Percentiles rank a stretch among this genome's conserved stretches.
Conservation (phyloP, 2,888 invertebrate genomes). For the Platycnemis pennipes region DNA sequence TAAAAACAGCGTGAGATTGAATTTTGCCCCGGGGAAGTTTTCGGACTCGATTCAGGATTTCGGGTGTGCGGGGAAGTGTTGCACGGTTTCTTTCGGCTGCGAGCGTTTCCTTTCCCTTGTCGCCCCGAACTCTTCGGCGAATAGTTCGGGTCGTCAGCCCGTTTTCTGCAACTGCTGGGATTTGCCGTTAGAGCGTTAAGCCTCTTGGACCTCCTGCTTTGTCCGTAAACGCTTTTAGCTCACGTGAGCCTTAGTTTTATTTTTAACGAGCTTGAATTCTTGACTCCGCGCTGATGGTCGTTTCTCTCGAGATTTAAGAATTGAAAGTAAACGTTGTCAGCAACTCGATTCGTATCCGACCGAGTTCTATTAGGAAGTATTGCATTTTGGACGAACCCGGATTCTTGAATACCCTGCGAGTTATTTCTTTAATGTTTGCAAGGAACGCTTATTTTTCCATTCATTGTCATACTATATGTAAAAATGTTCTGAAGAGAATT, state of each 20-base stretch:
- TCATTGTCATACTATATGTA: too few species aligned
- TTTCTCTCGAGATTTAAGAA: neutral
- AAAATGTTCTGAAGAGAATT: too few species aligned
- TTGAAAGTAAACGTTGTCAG: neutral
- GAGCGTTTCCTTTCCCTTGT: neutral
- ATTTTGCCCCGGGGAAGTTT: slow-evolving; percentile 27
- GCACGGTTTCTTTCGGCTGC: neutral
- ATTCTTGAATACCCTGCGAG: too few species aligned
- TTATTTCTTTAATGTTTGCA: too few species aligned
- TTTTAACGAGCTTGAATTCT: neutral
- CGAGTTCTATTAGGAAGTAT: neutral
- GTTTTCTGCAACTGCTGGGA: neutral
- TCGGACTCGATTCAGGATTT: neutral
- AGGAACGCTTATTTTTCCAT: too few species aligned
- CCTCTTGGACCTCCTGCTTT: neutral
- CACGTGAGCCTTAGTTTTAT: neutral
- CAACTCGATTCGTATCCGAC: neutral
- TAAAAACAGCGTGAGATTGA: slow-evolving; percentile 37
- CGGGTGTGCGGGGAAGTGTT: neutral
- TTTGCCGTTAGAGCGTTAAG: neutral
- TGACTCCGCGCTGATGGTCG: neutral
- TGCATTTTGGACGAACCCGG: neutral
- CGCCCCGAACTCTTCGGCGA: neutral
- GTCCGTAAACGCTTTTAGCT: neutral
- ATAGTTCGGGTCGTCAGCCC: neutral